These are phyloP conservation scores for Heloderma charlesbogerti DNA, from an alignment of 2,113 vertebrate species.

Conservation along the genomic window DNA sequence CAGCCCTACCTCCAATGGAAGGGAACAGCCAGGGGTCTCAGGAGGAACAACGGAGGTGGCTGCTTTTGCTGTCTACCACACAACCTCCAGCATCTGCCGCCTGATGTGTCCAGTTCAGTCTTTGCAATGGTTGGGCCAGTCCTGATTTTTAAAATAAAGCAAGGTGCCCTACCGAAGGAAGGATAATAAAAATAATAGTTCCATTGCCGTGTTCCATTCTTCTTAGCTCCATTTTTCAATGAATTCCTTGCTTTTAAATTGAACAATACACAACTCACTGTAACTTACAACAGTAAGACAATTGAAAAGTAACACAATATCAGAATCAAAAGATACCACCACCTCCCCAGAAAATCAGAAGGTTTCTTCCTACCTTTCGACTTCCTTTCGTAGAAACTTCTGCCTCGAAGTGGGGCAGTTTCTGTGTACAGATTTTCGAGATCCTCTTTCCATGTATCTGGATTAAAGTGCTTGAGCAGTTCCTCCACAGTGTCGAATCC, in stretches of 20 bases:
- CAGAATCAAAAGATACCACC: neutral
- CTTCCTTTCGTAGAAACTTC: slow-evolving; percentile 88
- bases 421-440: slow-evolving; percentile 90
- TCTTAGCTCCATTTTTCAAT: neutral
- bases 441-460: slow-evolving; percentile 92
- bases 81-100: too few relatives aligned
- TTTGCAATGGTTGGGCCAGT: neutral
- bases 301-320: neutral
- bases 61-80: too few relatives aligned
- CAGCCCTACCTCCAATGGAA: too few relatives aligned
- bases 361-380: slow-evolving; percentile 85
- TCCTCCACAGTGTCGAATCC: slow-evolving; percentile 93
- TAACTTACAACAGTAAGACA: neutral
- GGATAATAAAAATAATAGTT: neutral
- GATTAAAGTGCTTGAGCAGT: slow-evolving; percentile 88
- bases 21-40: too few relatives aligned
- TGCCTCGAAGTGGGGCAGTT: slow-evolving; percentile 84
- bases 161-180: too few relatives aligned
- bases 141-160: neutral
- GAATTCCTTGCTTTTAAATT: neutral
- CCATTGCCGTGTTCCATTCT: neutral
- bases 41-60: too few relatives aligned
- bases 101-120: too few relatives aligned
- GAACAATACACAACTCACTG: neutral
- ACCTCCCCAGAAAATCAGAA: rapidly evolving